Evolutionary conservation across 2,888 invertebrate species (phyloP), one percentile per base, ranked within the genome.

Genomic region (Scotopteryx bipunctaria): DNA sequence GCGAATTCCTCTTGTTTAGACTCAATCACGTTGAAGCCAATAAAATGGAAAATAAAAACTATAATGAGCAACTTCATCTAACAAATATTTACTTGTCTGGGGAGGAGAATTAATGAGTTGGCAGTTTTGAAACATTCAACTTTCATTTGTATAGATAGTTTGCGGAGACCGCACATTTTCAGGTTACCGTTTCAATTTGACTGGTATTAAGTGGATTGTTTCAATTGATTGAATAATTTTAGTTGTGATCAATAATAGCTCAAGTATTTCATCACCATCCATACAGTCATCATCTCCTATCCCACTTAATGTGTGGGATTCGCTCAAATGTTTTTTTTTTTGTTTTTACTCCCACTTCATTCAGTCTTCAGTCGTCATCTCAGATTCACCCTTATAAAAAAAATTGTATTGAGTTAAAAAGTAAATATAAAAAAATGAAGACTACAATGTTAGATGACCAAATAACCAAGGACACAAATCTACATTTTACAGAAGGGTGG

Each of bases 41-140:
- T 84, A 83, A 83, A 86, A 80, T 61, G 66, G 74, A 76, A 81
- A 83, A 84, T 83, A 83, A 85, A 83, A 84, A 77, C 79, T 73
- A 73, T 83, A 85, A 85, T 85, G 82, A 84, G 72, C 69, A 78
- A 85, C 73, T 85, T 79, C 72, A 76, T 81, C 73, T 76, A 66
- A 71, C 76, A 81, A 85, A 86, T 83, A 82, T 87, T 84, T 79
- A 74, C 76, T 71, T 67, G 81, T 78, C 79, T 80, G 73, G 67
- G 35, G 48, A 61, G 55, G 50, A 52, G 47, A 59, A 55, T 49
- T 57, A 59, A 55, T 59, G 59, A 57, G 41, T 61, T 66, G 65
- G 67, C 33, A n/a, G 31, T 46, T 50, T 27, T 35, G 32, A 38
- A 50, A 54, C 38, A 32, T 46, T 46, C 42, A 50, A 50, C 27